Percentiles rank a stretch among this genome's conserved stretches.
phyloP scores from a whole-genome alignment of 2,113 vertebrate genomes.

The Alligator sinensis region DNA sequence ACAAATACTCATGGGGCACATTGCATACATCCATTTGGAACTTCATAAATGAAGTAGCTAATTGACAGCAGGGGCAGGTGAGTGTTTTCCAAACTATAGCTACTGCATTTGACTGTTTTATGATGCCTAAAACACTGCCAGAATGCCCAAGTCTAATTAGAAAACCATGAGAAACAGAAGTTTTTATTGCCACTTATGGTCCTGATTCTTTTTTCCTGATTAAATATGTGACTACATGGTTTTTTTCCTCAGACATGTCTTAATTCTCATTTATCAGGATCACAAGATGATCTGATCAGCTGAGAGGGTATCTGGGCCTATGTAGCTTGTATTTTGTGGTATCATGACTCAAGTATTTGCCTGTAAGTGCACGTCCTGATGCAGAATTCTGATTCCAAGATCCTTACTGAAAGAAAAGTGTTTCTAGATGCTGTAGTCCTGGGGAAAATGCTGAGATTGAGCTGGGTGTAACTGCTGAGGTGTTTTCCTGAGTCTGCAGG shows the following conservation, averaged over 20 bases:
- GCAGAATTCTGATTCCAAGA: neutral
- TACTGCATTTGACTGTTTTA: conserved; percentile 56
- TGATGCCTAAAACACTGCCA: conserved; percentile 51
- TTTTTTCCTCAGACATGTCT: conserved; percentile 38
- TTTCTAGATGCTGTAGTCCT: neutral
- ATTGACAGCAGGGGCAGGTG: conserved; percentile 61
- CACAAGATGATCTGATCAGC: neutral
- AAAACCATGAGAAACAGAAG: conserved; percentile 38
- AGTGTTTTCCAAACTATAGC: conserved; percentile 64
- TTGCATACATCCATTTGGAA: neutral
- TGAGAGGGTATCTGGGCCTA: neutral
- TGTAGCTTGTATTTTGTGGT: neutral
- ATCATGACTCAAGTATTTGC: neutral
- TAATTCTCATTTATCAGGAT: neutral
- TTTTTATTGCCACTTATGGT: conserved; percentile 34
- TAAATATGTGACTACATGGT: neutral
- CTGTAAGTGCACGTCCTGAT: neutral
- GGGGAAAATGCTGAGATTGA: neutral
- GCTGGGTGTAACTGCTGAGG: neutral
- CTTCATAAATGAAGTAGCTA: conserved; percentile 65
- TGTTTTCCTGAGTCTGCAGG: neutral
- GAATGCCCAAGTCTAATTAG: neutral
- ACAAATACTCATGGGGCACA: conserved; percentile 44
- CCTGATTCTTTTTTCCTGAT: conserved; percentile 24
- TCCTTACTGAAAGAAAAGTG: neutral